Evolutionary conservation across 2,113 vertebrate species (phyloP), one percentile per base, ranked within the genome.

Genomic region (Amblyopsis rosae): DNA sequence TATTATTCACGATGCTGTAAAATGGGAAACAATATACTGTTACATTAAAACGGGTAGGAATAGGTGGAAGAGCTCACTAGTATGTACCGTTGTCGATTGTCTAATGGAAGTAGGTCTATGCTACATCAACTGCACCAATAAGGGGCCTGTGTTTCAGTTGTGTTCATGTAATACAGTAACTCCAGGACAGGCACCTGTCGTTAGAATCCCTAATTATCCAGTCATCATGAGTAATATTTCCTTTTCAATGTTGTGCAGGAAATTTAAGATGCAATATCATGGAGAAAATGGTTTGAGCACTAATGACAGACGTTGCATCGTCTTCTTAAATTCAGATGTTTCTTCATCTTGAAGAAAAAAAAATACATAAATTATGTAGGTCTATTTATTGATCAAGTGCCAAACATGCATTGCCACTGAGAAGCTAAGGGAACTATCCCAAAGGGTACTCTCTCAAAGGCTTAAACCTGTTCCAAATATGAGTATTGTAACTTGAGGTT

Each of bases 81-180:
- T 16, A 82, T 67, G 33, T 56, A 15, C 47, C 83, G 57, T 15
- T 64, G 59, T 66, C 54, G 49, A 26, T 70, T 33, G 19, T 54
- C 15, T 65, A 64, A 67, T 63, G 32, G 6, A 15, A 64, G 63
- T 58, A 67, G 58, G 56, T 56, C 62, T 51, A 59, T 57, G 62
- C 63, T 5, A 47, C 16, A 47, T 17, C 33, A 51, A 48, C 16
- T 33, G 33, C 65, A 59, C 56, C 35, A 45, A 51, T 67, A 56
- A 77, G 35, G 61, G 75, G 63, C 19, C 75, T 76, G 33, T 77
- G 82, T 72, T 85, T 82, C 59, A 68, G 59, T 77, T 67, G 69
- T 69, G 50, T 62, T 72, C 61, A 46, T 35, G 26, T 41, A 53
- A 58, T 62, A 75, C 7, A 41, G 6, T 3, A 41, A 41, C 35